Conservation (phyloP, 2,888 invertebrate genomes). For the Drosophila affinis region DNA sequence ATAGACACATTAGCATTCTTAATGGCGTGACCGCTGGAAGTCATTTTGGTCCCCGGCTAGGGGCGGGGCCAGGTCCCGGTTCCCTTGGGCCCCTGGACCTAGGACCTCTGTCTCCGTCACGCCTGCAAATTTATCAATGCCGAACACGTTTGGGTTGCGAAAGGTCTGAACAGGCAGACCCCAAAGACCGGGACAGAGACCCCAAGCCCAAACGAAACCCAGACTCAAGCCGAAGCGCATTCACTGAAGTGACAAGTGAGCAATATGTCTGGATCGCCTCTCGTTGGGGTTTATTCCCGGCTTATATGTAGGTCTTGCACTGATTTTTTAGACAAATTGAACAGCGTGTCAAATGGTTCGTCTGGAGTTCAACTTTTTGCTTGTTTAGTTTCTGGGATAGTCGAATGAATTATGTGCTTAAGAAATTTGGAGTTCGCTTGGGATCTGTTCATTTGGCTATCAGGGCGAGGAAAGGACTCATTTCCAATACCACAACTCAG, state of each 20-base stretch:
- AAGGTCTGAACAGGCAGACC: constrained; percentile 43
- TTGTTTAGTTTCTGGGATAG: constrained; percentile 37
- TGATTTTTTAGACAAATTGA: constrained; percentile 71
- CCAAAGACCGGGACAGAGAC: constrained; percentile 1
- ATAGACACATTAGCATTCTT: constrained; percentile 80
- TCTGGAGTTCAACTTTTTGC: constrained; percentile 18
- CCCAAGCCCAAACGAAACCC: constrained; percentile 15
- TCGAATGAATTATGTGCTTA: constrained; percentile 57
- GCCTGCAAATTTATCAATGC: constrained; percentile 71
- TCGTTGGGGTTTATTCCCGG: constrained; percentile 28
- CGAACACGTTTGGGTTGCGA: constrained; percentile 67
- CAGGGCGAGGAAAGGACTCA: background rate
- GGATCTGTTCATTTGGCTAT: background rate
- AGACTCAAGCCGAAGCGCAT: constrained; percentile 32
- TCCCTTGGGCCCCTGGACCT: too few relatives aligned
- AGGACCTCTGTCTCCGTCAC: constrained; percentile 15
- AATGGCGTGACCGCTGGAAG: constrained; percentile 70
- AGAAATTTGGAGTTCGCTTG: constrained; percentile 17
- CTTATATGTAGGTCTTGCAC: constrained; percentile 8
- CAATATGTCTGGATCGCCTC: constrained; percentile 60
- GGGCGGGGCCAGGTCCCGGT: constrained; percentile 22
- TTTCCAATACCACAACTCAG: background rate
- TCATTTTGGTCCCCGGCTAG: constrained; percentile 47
- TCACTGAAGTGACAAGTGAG: constrained; percentile 77
- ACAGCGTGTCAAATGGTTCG: constrained; percentile 72